Conservation (phyloP, 2,113 vertebrate genomes). For the Phylloscopus trochiloides region DNA sequence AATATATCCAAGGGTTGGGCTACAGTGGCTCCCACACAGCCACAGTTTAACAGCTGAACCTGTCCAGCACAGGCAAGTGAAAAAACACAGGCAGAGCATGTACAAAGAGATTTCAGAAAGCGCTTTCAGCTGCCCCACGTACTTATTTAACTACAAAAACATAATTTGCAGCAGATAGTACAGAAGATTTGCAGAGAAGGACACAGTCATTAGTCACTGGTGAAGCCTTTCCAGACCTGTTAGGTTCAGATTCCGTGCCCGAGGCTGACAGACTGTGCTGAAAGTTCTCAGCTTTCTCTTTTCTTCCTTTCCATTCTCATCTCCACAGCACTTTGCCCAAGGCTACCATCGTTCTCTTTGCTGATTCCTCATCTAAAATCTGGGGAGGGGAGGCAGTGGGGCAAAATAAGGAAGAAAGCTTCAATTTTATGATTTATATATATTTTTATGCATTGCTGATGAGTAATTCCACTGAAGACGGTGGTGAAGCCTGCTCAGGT, state of each 20-base stretch:
- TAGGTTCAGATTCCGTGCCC: not conserved
- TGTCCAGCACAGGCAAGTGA: not conserved
- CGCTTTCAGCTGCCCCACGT: fast-evolving
- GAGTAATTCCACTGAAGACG: not conserved
- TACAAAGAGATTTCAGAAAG: not conserved
- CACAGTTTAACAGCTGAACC: not conserved
- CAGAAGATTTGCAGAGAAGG: not conserved
- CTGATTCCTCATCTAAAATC: not conserved
- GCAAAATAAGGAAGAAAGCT: not conserved
- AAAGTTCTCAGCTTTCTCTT: not conserved
- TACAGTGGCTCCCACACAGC: not conserved
- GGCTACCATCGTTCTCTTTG: not conserved
- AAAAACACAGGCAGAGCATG: not conserved
- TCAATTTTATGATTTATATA: not conserved
- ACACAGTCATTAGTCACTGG: not conserved
- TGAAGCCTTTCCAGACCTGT: not conserved
- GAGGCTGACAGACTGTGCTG: not conserved
- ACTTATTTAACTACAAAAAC: not conserved
- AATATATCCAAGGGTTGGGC: not conserved
- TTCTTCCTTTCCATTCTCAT: not conserved
- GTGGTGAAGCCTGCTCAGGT: not conserved
- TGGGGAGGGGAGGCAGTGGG: not conserved
- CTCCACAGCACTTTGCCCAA: not conserved
- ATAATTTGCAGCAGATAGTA: not conserved
- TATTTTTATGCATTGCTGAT: not conserved